Conservation (phyloP, 2,797 vertebrate species). For the Scolopax rusticola region DNA sequence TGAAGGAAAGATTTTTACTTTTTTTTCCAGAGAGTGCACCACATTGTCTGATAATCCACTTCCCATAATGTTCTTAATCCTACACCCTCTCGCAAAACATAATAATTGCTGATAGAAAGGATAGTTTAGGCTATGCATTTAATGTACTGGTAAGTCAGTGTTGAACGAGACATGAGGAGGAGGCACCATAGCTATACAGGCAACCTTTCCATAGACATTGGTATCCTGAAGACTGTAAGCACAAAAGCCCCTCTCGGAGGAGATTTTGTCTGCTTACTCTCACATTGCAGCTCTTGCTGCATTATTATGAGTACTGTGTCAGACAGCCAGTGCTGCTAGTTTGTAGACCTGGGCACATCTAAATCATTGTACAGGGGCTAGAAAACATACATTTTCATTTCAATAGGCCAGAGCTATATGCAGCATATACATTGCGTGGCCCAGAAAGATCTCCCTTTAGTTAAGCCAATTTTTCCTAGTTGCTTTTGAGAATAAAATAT, state of each 20-base stretch:
- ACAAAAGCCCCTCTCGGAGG: neutral
- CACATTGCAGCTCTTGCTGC: neutral
- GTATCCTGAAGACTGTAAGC: neutral
- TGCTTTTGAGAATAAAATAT: neutral
- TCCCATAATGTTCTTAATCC: neutral
- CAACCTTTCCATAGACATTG: neutral
- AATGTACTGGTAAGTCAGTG: neutral
- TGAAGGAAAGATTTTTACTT: neutral
- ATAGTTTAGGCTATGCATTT: neutral
- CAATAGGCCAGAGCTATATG: neutral
- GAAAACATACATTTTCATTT: neutral
- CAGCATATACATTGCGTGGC: neutral
- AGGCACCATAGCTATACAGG: neutral
- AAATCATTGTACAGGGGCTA: neutral
- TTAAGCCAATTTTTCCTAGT: neutral
- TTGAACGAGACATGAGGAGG: neutral
- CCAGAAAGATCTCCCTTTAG: neutral
- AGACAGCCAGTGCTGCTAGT: neutral
- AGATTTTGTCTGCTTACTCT: neutral
- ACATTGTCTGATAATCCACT: neutral
- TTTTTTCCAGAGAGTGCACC: neutral
- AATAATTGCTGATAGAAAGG: slow-evolving; percentile 7
- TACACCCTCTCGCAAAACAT: neutral
- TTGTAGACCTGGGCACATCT: neutral
- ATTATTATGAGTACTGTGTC: neutral